Evolutionary conservation across 2,797 vertebrate species (phyloP).

Genomic region (Pteronotus mesoamericanus): DNA sequence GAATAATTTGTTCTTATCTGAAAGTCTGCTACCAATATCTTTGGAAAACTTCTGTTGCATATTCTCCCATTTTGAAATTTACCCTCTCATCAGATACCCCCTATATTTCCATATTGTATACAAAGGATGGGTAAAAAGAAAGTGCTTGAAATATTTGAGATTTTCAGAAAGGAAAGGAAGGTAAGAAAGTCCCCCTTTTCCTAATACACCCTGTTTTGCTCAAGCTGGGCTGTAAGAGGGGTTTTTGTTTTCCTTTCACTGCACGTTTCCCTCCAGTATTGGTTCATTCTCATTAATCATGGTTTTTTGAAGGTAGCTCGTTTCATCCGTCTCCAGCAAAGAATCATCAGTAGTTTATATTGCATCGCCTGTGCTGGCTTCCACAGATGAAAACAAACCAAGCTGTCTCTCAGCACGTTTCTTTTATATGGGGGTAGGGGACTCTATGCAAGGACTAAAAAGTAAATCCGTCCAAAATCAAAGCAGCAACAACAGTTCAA

Average conservation of each 20-base stretch:
- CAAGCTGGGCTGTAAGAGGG: neutral
- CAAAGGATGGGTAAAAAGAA: slow-evolving; percentile 52
- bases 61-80: slow-evolving; percentile 47
- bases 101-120: slow-evolving; percentile 36
- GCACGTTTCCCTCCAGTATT: neutral
- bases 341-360: slow-evolving; percentile 4
- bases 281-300: slow-evolving; percentile 51
- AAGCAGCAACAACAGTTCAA: slow-evolving; percentile 47
- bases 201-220: neutral
- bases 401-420: neutral
- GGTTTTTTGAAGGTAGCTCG: slow-evolving; percentile 50
- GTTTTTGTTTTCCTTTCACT: slow-evolving; percentile 26
- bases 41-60: slow-evolving; percentile 11
- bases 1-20: neutral
- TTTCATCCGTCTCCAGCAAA: slow-evolving; percentile 40
- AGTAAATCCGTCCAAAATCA: slow-evolving; percentile 40
- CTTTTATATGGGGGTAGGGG: slow-evolving; percentile 24
- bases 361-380: slow-evolving; percentile 31
- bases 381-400: slow-evolving; percentile 23
- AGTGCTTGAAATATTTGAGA: slow-evolving; percentile 43
- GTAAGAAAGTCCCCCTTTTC: slow-evolving; percentile 23
- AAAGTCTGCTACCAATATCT: slow-evolving; percentile 21
- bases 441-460: slow-evolving; percentile 1
- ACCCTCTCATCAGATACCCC: neutral
- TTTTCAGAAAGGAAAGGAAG: slow-evolving; percentile 19